Conservation (phyloP, 2,113 vertebrate genomes). For the Talpa occidentalis region DNA sequence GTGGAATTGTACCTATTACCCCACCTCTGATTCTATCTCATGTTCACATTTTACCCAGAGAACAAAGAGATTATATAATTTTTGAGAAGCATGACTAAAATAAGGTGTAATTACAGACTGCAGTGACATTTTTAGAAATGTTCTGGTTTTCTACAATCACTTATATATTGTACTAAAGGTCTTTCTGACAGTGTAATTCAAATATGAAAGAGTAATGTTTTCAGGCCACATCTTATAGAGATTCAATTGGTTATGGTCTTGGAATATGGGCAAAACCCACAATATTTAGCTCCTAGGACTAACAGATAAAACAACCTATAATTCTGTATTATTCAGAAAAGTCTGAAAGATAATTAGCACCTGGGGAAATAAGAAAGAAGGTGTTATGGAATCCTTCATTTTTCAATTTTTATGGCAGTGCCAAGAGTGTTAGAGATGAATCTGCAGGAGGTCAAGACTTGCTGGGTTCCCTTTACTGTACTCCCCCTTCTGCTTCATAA, state of each 20-base stretch:
- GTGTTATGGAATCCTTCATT: background rate
- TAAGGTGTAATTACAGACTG: background rate
- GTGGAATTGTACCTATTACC: background rate
- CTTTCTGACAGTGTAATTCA: background rate
- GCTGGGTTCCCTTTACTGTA: background rate
- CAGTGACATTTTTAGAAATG: background rate
- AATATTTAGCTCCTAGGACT: background rate
- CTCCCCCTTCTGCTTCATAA: background rate
- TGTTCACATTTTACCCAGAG: conserved; percentile 8
- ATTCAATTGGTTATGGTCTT: background rate
- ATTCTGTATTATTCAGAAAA: background rate
- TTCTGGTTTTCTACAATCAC: background rate
- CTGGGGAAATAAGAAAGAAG: background rate
- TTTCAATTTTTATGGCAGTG: background rate
- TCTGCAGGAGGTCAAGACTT: background rate
- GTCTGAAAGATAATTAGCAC: background rate
- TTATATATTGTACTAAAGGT: background rate
- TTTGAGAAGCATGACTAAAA: background rate
- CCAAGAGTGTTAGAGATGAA: background rate
- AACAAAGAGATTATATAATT: background rate
- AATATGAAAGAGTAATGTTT: background rate
- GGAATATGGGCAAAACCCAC: background rate
- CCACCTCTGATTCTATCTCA: background rate
- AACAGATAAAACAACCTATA: background rate
- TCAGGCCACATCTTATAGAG: background rate